Base-by-base conservation (phyloP, 1,140 invertebrate species). In the Stratiolaelaps scimitus region DNA sequence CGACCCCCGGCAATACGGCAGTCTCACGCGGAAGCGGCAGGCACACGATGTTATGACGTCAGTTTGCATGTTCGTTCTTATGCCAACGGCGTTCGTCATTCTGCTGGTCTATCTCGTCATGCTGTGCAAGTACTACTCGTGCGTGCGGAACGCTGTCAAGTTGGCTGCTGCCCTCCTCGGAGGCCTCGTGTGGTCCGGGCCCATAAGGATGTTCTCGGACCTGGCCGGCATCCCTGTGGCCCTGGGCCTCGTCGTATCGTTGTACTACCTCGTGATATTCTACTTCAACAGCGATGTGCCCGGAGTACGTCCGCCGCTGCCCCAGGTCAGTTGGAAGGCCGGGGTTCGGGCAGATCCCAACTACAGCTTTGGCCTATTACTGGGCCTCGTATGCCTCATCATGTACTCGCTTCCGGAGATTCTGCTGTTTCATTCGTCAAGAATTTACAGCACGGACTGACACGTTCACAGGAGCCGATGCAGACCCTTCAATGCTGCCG, bases 281-380 rank as follows among this genome's bases (percentile, higher is more conserved):
- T 60, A 60, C 23, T 60, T 60, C 53, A 60, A 60, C 23, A 60
- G 53, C 34, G 53, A 60, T 23, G 53, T 60, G 53, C 53, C 53
- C 23, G 53, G 53, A 2, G 53, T 60, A 23, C 26, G 34, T 15
- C 53, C 53, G 1, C 53, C 53, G 53, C 53, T 60, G 2, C 53
- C 53, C 4, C 53, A 23, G 15, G 6, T 60, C 26, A 34, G 53
- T 4, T 60, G 26, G 26, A 29, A 29, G 15, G 26, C 26, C 2
- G 34, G 34, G 34, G 23, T 60, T 17, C 53, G 53, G 17, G 53
- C 53, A 17, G 53, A 60, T 60, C 53, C 34, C 26, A 60, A 60
- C 23, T 60, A 60, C 53, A 60, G 53, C 53, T 60, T 60, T 10
- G 53, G 26, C 2, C 26, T 60, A 60, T 23, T 60, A 34, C 53